Evolutionary conservation across 2,888 invertebrate genomes (phyloP), one percentile per base, ranked within the genome.

Genomic region (Oligia strigilis): DNA sequence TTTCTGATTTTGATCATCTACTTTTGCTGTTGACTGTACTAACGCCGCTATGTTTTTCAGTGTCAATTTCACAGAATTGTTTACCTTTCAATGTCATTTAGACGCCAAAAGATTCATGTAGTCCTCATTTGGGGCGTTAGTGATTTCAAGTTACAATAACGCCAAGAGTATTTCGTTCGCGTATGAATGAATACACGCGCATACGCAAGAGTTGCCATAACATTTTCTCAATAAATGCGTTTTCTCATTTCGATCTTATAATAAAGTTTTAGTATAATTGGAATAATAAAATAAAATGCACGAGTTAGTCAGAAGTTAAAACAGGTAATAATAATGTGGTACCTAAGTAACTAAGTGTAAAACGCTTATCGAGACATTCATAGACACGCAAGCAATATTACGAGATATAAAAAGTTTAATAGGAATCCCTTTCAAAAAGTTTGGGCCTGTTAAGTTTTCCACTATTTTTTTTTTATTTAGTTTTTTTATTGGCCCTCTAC

Each of bases 231-330:
- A 19, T 81, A 87, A 85, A 82, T 79, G 77, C 84, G 66, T 64
- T 70, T 72, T 49, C 49, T 71, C 75, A 81, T 81, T 82, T 78
- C 62, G 76, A 81, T 82, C 87, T 89, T 87, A 87, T 55, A 71
- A 72, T 81, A 83, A 66, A 66, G 69, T 72, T 75, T 81, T 74
- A 79, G 43, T 83, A 73, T 67, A 77, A 78, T 40, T 87, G 87
- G 87, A 90, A 88, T 83, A 86, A 79, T 87, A 77, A 82, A 85
- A 82, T 80, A 81, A 89, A 89, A 89, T 89, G 89, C 89, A 85
- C 75, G 77, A 80, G 73, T 78, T 70, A 78, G 67, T 80, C 52
- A 75, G 77, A 65, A 76, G 49, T 76, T 58, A 75, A 23, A 36
- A 88, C 67, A 74, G 75, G 71, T 87, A 77, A 71, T 65, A 65